Base-by-base conservation (phyloP, 1,140 invertebrate species). In the Leptinotarsa defecta region DNA sequence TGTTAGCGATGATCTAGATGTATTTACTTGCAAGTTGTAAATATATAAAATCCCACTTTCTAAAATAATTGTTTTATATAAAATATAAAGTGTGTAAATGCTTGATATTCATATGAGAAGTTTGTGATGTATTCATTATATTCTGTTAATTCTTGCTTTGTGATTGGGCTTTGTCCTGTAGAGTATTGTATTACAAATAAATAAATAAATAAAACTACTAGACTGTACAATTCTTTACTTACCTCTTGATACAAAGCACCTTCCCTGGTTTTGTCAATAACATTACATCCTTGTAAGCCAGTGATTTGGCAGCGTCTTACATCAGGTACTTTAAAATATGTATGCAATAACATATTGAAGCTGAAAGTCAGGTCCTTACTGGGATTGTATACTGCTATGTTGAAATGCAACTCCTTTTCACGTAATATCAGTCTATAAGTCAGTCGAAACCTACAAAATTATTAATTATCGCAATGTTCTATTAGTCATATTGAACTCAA, bases 291-390 rank as follows among this genome's bases (percentile, higher is more conserved):
- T 82, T 96, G 92, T 80, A 98, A 89, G 48, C 96, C 96, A 62
- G 93, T 95, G 79, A 98, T 94, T 87, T 95, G 94, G 82, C 95
- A 95, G 73, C 95, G 90, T 52, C 93, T 89, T 5, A 98, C 95
- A 86, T 98, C 95, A 65, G 95, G 94, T 78, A 97, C 95, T 89
- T 96, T 96, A 85, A 98, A 95, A 87, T 98, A 98, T 11, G 96
- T 98, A 86, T 98, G 96, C 78, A 98, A 87, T 48, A 98, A 87
- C 84, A 97, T 88, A 86, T 97, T 97, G 87, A 98, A 98, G 82
- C 93, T 94, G 88, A 98, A 96, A 63, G 91, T 93, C 78, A 92
- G 88, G 85, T 94, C 95, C 89, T 97, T 95, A 87, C 93, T 95
- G 11, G 94, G 94, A 88, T 96, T 96, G 86, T 94, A 96, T 76